phyloP scores from a whole-genome alignment of 1,140 invertebrate genomes.

The Dermatophagoides farinae region DNA sequence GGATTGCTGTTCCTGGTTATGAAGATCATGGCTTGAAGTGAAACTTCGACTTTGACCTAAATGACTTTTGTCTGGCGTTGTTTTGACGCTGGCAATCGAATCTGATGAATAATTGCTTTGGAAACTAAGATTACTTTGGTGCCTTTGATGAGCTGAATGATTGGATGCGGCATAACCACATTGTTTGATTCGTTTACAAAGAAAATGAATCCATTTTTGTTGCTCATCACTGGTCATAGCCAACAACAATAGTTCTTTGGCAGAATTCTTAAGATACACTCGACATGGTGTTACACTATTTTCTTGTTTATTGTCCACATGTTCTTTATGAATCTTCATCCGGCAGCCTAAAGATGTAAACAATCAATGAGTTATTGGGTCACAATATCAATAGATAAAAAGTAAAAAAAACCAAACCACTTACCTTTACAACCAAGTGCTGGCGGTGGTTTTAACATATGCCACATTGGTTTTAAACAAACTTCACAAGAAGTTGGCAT shows the following conservation, averaged over 20 bases:
- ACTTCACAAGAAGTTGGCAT: constrained; percentile 95
- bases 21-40: background rate
- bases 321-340: constrained; percentile 88
- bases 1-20: background rate
- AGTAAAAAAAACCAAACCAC: constrained; percentile 23
- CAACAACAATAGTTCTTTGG: constrained; percentile 71
- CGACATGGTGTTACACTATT: constrained; percentile 50
- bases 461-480: constrained; percentile 86
- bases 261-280: constrained; percentile 77
- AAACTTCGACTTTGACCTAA: background rate
- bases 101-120: background rate
- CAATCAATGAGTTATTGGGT: no score
- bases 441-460: constrained; percentile 85
- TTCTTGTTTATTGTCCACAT: constrained; percentile 52
- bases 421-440: constrained; percentile 84
- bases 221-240: constrained; percentile 65
- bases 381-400: background rate
- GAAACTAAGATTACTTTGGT: background rate
- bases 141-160: background rate
- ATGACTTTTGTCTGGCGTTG: background rate
- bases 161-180: constrained; percentile 59
- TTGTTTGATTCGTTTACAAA: constrained; percentile 78
- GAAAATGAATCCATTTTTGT: constrained; percentile 68
- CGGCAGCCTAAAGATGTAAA: constrained; percentile 51
- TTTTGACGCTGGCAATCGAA: background rate